Conservation (phyloP, 2,113 vertebrate genomes). For the Oryzias curvinotus region DNA sequence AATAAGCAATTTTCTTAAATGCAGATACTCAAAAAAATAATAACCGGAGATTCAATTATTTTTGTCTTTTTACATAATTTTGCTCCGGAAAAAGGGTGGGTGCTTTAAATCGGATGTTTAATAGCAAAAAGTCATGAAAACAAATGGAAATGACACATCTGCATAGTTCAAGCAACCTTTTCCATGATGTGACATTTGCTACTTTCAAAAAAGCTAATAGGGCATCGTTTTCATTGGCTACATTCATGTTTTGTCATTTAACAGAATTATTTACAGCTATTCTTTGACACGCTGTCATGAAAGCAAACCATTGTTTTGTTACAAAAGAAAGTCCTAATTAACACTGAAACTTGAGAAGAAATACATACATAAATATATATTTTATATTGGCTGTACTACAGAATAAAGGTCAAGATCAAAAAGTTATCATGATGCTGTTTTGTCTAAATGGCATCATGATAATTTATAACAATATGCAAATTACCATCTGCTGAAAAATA, state of each 20-base stretch:
- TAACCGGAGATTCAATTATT: constrained; percentile 19
- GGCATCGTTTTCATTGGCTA: not conserved
- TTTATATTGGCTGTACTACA: not conserved
- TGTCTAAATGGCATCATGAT: not conserved
- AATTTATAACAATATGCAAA: no score
- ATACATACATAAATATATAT: no score
- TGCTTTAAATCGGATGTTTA: constrained; percentile 38
- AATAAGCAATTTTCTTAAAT: constrained; percentile 37
- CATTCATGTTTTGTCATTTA: constrained; percentile 6
- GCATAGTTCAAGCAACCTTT: constrained; percentile 12
- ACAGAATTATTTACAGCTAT: not conserved
- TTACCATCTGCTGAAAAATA: no score
- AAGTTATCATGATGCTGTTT: not conserved
- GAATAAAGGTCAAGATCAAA: constrained; percentile 9
- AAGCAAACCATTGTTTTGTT: not conserved
- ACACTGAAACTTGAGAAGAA: not conserved
- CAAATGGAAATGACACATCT: constrained; percentile 28
- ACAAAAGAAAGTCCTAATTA: constrained; percentile 5
- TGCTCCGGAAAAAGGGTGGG: not conserved
- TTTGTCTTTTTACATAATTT: constrained; percentile 18
- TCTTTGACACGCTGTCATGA: constrained; percentile 2
- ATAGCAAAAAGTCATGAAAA: constrained; percentile 22
- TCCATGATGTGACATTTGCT: constrained; percentile 2
- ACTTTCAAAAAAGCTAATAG: not conserved
- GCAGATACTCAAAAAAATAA: constrained; percentile 33